phyloP scores from a whole-genome alignment of 1,140 invertebrate genomes.

The Drosophila hydei region DNA sequence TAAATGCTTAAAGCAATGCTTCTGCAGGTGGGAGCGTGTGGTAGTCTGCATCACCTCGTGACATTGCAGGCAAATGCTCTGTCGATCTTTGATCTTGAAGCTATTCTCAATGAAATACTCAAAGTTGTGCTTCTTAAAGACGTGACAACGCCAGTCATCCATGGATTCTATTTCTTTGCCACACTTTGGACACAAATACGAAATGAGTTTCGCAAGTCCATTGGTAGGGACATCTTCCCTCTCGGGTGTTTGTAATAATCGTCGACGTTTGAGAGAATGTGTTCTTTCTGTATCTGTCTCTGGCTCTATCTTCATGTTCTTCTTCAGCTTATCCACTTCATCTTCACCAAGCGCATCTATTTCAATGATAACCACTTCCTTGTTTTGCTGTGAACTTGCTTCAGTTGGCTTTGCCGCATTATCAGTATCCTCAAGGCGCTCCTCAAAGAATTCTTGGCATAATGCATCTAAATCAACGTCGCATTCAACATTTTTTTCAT shows the following conservation, averaged over 20 bases:
- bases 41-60: slow-evolving; percentile 55
- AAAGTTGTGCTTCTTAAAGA: slow-evolving; percentile 73
- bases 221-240: slow-evolving; percentile 29
- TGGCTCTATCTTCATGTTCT: slow-evolving; percentile 45
- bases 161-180: slow-evolving; percentile 65
- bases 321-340: slow-evolving; percentile 56
- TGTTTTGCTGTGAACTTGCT: neutral
- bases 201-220: slow-evolving; percentile 48
- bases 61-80: slow-evolving; percentile 64
- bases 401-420: slow-evolving; percentile 6
- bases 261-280: slow-evolving; percentile 41
- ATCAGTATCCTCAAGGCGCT: neutral
- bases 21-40: slow-evolving; percentile 56
- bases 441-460: slow-evolving; percentile 61
- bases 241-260: slow-evolving; percentile 32
- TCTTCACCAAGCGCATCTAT: slow-evolving; percentile 69
- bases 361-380: slow-evolving; percentile 71
- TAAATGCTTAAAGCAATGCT: slow-evolving; percentile 76
- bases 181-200: slow-evolving; percentile 72
- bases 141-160: slow-evolving; percentile 66
- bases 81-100: slow-evolving; percentile 60
- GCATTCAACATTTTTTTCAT: slow-evolving; percentile 17
- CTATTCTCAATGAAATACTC: slow-evolving; percentile 71
- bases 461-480: slow-evolving; percentile 56
- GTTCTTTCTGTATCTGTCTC: slow-evolving; percentile 9